Base-by-base conservation (phyloP, 2,888 invertebrate species). In the Homarus gammarus region DNA sequence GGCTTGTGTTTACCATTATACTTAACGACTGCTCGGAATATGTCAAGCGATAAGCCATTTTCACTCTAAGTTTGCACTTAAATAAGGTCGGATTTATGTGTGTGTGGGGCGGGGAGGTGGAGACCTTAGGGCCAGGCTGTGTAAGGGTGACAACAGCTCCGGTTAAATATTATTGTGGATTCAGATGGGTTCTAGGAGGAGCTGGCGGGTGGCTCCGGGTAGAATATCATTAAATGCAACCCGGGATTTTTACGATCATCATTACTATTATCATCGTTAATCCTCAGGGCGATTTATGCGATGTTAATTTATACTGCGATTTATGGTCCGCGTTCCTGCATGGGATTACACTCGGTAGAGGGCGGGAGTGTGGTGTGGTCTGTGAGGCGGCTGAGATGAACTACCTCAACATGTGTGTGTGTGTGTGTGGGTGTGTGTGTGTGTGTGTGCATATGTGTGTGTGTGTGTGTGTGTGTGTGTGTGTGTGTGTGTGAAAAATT, bases 41-140 rank as follows among this genome's bases (percentile, higher is more conserved):
- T 87, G 87, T 87, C 87, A 87, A 82, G 87, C 82, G 87, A 87
- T 87, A 87, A 87, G 87, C 87, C 87, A 87, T 87, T 87, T 82
- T 87, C 81, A 87, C 87, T 87, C 87, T 81, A 87, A 87, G 73
- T 87, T 75, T n/a, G 73, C 73, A 51, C 73, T 87, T 82, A 87
- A 87, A 87, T 87, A 82, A 87, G 87, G 82, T 82, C 82, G 87
- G 77, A 73, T 87, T 87, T 87, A 87, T 87, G 81, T 44, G 73
- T 36, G 72, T 75, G 61, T 68, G 49, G 40, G 81, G n/a, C 27
- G 27, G 27, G 33, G 31, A 38, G 40, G 18, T 36, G 56, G 51
- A 18, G 77, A 56, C 82, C 87, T 87, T 87, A 56, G 1, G 31
- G 27, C 49, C 36, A 49, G 27, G 22, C 27, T 78, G 40, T 68